A percentile compares a stretch with the other conserved stretches of the same genome.
Evolutionary conservation across 2,113 vertebrate species (phyloP).

Genomic region (Scolopax mira): DNA sequence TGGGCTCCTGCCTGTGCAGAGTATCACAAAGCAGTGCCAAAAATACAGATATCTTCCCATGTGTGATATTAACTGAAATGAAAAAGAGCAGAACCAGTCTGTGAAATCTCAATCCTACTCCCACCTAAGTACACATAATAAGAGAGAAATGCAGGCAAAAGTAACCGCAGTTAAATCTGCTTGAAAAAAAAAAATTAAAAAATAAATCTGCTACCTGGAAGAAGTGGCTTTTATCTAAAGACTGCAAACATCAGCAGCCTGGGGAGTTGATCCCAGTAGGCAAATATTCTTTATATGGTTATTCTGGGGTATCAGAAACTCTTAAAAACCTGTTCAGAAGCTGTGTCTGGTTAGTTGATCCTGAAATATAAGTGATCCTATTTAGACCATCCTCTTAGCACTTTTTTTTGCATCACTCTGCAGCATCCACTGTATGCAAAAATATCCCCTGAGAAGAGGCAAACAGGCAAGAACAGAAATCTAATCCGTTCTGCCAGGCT

Average conservation of each 20-base stretch:
- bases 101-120: neutral
- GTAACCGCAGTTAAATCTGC: neutral
- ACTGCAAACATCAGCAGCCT: neutral
- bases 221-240: neutral
- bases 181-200: neutral
- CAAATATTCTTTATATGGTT: neutral
- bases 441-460: neutral
- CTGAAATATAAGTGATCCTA: neutral
- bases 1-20: neutral
- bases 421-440: neutral
- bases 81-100: neutral
- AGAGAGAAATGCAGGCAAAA: neutral
- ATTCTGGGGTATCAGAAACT: neutral
- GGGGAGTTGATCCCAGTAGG: neutral
- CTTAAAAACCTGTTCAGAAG: neutral
- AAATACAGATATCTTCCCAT: neutral
- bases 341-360: neutral
- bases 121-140: neutral
- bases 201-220: neutral
- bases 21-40: neutral
- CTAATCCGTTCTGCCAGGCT: neutral
- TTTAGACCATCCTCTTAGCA: neutral
- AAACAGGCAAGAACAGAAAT: neutral
- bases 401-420: neutral
- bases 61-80: neutral